Percentiles rank a stretch among this genome's conserved stretches.
Evolutionary conservation across 2,797 vertebrate species (phyloP).

Genomic region (Poeciliopsis paucimaculata): DNA sequence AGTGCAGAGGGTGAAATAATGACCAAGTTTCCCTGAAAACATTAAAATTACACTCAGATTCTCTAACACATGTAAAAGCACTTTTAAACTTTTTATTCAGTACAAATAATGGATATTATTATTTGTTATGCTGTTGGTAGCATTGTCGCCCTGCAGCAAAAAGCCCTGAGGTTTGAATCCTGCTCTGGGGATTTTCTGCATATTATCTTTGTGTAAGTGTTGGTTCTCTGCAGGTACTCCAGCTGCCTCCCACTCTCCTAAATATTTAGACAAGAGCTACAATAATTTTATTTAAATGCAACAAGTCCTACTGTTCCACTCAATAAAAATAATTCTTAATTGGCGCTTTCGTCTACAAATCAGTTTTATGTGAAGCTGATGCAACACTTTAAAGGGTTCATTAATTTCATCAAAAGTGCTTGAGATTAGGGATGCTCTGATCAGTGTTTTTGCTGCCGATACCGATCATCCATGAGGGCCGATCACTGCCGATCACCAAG

Average conservation of each 20-base stretch:
- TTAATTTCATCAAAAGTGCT: neutral
- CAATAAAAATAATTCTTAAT: neutral
- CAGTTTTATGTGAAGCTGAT: neutral
- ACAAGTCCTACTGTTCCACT: neutral
- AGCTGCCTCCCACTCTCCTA: too few species aligned
- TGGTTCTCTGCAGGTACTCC: neutral
- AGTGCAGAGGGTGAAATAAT: conserved; percentile 24
- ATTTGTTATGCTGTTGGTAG: neutral
- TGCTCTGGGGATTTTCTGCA: neutral
- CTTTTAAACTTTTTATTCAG: neutral
- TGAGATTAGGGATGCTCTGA: neutral
- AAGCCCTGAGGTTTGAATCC: neutral
- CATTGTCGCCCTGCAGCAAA: neutral
- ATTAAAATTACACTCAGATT: conserved; percentile 8
- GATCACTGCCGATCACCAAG: too few species aligned
- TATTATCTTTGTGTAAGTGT: neutral
- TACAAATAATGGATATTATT: neutral
- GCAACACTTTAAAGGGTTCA: neutral
- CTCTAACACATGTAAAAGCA: neutral
- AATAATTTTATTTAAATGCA: neutral
- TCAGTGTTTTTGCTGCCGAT: too few species aligned
- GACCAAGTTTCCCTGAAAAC: conserved; percentile 18
- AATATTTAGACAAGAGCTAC: neutral
- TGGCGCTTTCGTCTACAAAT: neutral
- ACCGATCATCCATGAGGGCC: too few species aligned